phyloP scores from a whole-genome alignment of 2,113 vertebrate species.

The Lucifuga dentata region DNA sequence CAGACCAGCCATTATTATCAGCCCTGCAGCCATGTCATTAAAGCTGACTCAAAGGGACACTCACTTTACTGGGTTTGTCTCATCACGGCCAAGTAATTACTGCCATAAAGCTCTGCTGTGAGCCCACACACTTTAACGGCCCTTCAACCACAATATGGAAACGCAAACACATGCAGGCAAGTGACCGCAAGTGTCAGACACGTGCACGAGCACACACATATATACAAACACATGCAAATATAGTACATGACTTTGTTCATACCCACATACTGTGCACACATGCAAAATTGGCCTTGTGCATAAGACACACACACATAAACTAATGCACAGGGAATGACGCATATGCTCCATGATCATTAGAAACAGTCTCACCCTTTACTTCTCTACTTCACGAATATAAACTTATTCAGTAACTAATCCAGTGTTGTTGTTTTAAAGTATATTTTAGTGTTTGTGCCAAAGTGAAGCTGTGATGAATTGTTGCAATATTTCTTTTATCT shows the following conservation, averaged over 20 bases:
- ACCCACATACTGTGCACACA: neutral
- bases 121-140: conserved; percentile 37
- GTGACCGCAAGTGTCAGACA: conserved; percentile 5
- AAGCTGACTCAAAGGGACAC: conserved; percentile 50
- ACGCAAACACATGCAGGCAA: conserved; percentile 18
- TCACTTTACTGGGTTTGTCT: conserved; percentile 54
- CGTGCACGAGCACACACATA: neutral
- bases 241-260: neutral
- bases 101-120: conserved; percentile 48
- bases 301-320: too few relatives aligned
- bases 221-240: neutral
- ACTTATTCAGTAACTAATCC: neutral
- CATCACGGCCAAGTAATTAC: conserved; percentile 59
- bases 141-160: conserved; percentile 27
- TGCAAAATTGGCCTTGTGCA: too few relatives aligned
- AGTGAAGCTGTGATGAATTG: neutral
- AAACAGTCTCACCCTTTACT: too few relatives aligned
- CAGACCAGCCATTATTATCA: neutral
- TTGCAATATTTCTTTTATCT: neutral
- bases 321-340: too few relatives aligned
- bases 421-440: too few relatives aligned
- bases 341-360: too few relatives aligned
- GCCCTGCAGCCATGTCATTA: conserved; percentile 41
- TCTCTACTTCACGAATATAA: conserved; percentile 6
- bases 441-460: too few relatives aligned